These are phyloP conservation scores for Climacteris rufus DNA, from an alignment of 2,113 vertebrate genomes.

Conservation along the genomic window DNA sequence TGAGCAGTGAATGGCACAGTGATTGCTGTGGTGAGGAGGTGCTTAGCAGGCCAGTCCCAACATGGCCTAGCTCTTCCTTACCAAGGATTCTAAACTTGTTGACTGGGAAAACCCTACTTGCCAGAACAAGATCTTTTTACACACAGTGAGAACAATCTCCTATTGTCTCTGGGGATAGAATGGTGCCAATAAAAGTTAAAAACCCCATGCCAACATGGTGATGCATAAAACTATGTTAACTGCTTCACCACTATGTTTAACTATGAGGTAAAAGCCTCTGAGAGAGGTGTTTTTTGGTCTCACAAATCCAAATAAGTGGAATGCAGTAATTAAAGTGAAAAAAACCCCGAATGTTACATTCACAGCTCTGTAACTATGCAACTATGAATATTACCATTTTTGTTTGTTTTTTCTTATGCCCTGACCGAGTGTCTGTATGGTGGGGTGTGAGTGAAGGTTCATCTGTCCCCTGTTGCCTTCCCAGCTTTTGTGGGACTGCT, in stretches of 20 bases:
- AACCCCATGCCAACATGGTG: slow-evolving; percentile 34
- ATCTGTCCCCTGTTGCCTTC: background rate
- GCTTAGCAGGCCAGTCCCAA: slow-evolving; percentile 60
- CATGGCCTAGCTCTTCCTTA: slow-evolving; percentile 32
- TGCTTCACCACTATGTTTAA: slow-evolving; percentile 58
- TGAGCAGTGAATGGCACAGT: background rate
- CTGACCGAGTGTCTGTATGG: background rate
- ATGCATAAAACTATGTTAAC: slow-evolving; percentile 52
- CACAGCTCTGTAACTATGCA: background rate
- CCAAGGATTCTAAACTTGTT: slow-evolving; percentile 59
- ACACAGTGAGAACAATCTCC: slow-evolving; percentile 64
- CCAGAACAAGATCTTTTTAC: slow-evolving; percentile 71
- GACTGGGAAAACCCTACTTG: slow-evolving; percentile 67
- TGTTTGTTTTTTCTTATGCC: background rate
- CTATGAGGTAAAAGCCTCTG: background rate
- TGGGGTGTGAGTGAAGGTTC: rapidly evolving
- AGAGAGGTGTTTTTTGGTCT: background rate
- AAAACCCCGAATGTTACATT: background rate
- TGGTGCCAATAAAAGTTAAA: slow-evolving; percentile 65
- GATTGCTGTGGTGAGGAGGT: background rate
- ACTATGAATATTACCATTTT: background rate
- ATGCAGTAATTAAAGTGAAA: background rate
- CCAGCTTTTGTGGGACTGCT: background rate
- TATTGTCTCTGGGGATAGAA: slow-evolving; percentile 68
- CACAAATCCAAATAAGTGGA: background rate